phyloP scores from a whole-genome alignment of 2,113 vertebrate genomes.

The Narcine bancroftii region DNA sequence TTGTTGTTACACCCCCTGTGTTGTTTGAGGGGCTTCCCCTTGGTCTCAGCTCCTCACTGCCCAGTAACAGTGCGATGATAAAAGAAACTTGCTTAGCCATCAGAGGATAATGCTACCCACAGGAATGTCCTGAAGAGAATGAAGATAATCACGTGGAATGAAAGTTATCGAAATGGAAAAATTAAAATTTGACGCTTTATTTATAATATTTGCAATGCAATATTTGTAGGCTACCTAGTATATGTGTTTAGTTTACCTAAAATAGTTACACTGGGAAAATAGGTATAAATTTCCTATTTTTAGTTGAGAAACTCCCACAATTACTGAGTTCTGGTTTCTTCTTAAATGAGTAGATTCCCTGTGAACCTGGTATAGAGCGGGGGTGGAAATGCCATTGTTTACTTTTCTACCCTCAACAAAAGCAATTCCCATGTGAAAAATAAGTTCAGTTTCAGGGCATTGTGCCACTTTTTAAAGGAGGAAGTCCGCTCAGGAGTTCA shows the following conservation, averaged over 20 bases:
- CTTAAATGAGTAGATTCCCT: slow-evolving; percentile 54
- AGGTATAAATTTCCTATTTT: background rate
- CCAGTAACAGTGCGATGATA: background rate
- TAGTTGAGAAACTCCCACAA: slow-evolving; percentile 11
- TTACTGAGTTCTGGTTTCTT: background rate
- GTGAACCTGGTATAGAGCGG: slow-evolving; percentile 78
- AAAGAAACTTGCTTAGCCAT: background rate
- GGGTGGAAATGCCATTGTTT: slow-evolving; percentile 92
- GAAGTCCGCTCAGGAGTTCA: slow-evolving; percentile 73
- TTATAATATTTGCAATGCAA: background rate
- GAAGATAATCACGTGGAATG: background rate
- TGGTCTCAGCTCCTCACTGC: no score
- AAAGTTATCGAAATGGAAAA: background rate
- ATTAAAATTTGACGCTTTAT: background rate
- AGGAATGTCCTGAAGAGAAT: background rate
- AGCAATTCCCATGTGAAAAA: slow-evolving; percentile 97
- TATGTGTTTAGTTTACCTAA: background rate
- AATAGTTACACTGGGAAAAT: background rate
- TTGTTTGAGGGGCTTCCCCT: no score
- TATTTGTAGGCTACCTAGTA: background rate
- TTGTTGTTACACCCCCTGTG: no score
- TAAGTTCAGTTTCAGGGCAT: slow-evolving; percentile 69
- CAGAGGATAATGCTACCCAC: background rate
- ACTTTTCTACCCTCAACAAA: slow-evolving; percentile 80
- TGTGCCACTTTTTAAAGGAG: slow-evolving; percentile 54